A percentile compares a stretch with the other conserved stretches of the same genome.
phyloP scores from a whole-genome alignment of 2,113 vertebrate genomes.

The Hylia prasina region DNA sequence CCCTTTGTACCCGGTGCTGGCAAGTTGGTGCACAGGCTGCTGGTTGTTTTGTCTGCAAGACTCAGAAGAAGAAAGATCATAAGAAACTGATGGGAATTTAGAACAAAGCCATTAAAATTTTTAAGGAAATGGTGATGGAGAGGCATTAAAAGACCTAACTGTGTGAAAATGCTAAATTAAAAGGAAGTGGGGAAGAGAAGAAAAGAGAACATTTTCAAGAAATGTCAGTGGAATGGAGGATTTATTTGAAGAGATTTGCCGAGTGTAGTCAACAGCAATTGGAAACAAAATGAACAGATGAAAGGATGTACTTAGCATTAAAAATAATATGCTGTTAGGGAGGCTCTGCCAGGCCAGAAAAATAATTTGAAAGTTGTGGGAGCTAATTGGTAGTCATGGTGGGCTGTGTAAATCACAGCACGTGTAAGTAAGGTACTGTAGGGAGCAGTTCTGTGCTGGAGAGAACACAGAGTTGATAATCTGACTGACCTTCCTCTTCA shows the following conservation, averaged over 20 bases:
- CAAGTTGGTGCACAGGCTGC: not conserved
- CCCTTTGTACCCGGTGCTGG: accelerated
- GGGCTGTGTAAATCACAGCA: not conserved
- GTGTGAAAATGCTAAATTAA: not conserved
- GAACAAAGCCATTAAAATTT: not conserved
- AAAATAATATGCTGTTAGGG: not conserved
- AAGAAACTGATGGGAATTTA: not conserved
- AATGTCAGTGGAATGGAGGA: not conserved
- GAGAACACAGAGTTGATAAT: not conserved
- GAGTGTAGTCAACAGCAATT: not conserved
- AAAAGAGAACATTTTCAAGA: not conserved
- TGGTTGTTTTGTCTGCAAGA: not conserved
- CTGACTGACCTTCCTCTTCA: not conserved
- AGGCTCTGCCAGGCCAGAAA: not conserved
- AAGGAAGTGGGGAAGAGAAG: not conserved
- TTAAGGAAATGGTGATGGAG: not conserved
- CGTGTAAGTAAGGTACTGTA: accelerated
- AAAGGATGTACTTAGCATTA: not conserved
- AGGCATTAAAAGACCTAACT: not conserved
- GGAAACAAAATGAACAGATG: not conserved
- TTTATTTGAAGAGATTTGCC: not conserved
- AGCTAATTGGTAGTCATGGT: not conserved
- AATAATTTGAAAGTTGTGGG: not conserved
- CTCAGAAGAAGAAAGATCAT: not conserved
- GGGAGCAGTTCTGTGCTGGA: not conserved